Evolutionary conservation across 2,797 vertebrate genomes (phyloP).

Genomic region (Cossypha niveicapilla): DNA sequence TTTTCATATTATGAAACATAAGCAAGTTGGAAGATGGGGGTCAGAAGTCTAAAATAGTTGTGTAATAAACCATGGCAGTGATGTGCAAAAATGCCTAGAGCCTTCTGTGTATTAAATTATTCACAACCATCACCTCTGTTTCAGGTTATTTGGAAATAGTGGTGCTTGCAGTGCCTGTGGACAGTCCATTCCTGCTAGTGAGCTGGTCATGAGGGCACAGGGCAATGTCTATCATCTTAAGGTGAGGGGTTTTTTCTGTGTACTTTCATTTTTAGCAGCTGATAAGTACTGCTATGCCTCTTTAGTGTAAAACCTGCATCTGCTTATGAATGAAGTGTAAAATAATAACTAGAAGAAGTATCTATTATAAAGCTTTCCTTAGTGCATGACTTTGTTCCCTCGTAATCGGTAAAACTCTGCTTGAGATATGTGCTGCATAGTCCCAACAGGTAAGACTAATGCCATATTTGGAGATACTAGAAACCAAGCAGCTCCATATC

Average conservation of each 20-base stretch:
- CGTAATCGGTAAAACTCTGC: not conserved
- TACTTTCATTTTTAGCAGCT: not conserved
- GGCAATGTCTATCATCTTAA: slow-evolving; percentile 99
- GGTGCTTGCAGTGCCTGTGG: slow-evolving; percentile 97
- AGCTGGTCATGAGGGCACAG: slow-evolving; percentile 98
- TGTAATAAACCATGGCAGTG: slow-evolving; percentile 29
- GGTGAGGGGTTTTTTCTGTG: slow-evolving; percentile 74
- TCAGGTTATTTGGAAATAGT: slow-evolving; percentile 98
- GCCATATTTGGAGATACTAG: slow-evolving; percentile 16
- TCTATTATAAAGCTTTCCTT: not conserved
- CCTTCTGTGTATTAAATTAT: slow-evolving; percentile 23
- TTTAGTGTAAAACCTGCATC: not conserved
- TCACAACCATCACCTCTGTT: slow-evolving; percentile 64
- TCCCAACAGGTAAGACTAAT: slow-evolving; percentile 44
- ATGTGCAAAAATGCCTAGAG: slow-evolving; percentile 31
- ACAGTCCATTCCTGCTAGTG: slow-evolving; percentile 97
- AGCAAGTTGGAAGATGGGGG: slow-evolving; percentile 14
- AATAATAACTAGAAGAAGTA: not conserved
- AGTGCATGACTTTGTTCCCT: not conserved
- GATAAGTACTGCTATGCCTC: not conserved
- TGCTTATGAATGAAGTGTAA: not conserved
- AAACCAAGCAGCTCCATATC: slow-evolving; percentile 13
- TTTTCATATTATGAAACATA: slow-evolving; percentile 3
- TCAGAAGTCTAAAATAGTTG: slow-evolving; percentile 10
- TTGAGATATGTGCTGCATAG: slow-evolving; percentile 8